Conservation (phyloP, 2,888 invertebrate species). For the Macropis europaea region DNA sequence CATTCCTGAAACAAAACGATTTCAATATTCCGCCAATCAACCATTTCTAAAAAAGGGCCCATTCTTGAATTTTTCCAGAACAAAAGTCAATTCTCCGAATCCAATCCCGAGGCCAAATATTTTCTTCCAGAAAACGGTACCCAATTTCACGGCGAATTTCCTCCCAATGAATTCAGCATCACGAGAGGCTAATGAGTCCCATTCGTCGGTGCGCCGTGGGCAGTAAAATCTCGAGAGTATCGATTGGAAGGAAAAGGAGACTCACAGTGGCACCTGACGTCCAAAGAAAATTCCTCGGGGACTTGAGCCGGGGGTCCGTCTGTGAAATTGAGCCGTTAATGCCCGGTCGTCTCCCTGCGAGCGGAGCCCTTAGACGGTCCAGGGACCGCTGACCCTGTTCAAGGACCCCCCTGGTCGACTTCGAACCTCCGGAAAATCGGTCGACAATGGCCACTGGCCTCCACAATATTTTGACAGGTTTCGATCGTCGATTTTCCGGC, state of each 20-base stretch:
- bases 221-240: neutral
- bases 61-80: too few species aligned
- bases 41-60: too few species aligned
- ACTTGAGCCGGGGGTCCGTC: slow-evolving; percentile 46
- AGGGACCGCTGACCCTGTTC: slow-evolving; percentile 51
- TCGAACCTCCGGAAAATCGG: slow-evolving; percentile 53
- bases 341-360: slow-evolving; percentile 57
- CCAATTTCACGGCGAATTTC: too few species aligned
- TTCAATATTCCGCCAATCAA: too few species aligned
- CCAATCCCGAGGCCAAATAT: too few species aligned
- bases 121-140: too few species aligned
- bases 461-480: slow-evolving; percentile 74
- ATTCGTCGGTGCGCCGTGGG: too few species aligned
- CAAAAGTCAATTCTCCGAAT: too few species aligned
- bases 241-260: slow-evolving; percentile 12
- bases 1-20: too few species aligned
- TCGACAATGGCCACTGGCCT: slow-evolving; percentile 49
- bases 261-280: slow-evolving; percentile 55
- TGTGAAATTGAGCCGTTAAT: slow-evolving; percentile 79
- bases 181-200: too few species aligned
- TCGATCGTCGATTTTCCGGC: slow-evolving; percentile 31
- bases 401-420: slow-evolving; percentile 62
- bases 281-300: slow-evolving; percentile 44
- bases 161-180: too few species aligned
- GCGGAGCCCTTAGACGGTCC: slow-evolving; percentile 38